Evolutionary conservation across 2,888 invertebrate genomes (phyloP).

Genomic region (Ectemnius continuus): DNA sequence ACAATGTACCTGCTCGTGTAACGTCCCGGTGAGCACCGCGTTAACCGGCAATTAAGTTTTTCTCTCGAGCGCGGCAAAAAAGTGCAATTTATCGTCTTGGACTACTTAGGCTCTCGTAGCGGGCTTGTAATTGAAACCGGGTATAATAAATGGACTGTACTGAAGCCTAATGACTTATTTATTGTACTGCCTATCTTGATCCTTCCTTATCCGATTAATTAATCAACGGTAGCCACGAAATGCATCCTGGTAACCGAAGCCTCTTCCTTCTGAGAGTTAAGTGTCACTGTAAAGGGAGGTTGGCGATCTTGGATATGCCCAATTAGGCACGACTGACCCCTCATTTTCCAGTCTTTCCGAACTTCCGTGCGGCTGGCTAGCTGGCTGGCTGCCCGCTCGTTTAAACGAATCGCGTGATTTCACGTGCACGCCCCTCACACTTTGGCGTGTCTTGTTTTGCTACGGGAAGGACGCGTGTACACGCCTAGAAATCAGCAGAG

Average conservation of each 20-base stretch:
- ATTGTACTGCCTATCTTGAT: too few species aligned
- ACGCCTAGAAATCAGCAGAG: constrained; percentile 21
- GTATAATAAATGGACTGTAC: background rate
- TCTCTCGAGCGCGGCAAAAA: constrained; percentile 1
- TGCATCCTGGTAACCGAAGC: too few species aligned
- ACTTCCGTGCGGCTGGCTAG: constrained; percentile 36
- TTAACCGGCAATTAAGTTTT: constrained; percentile 22
- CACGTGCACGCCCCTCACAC: constrained; percentile 51
- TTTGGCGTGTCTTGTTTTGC: constrained; percentile 32
- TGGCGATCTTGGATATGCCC: constrained; percentile 47
- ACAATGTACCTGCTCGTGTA: constrained; percentile 15
- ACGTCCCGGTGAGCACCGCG: background rate
- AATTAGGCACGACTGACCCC: constrained; percentile 48
- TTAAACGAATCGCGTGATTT: constrained; percentile 60
- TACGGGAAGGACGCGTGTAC: constrained; percentile 37
- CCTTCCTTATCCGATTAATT: too few species aligned
- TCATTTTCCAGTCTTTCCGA: constrained; percentile 18
- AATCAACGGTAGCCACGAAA: too few species aligned
- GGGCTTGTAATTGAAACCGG: constrained; percentile 4
- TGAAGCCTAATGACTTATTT: too few species aligned
- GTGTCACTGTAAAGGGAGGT: background rate
- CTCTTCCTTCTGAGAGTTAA: too few species aligned
- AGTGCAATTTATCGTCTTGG: constrained; percentile 5
- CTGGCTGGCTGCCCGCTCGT: constrained; percentile 39
- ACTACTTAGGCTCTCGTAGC: background rate